Evolutionary conservation across 2,797 vertebrate genomes (phyloP), one percentile per base, ranked within the genome.

Genomic region (Parauchenoglanis punctatus): DNA sequence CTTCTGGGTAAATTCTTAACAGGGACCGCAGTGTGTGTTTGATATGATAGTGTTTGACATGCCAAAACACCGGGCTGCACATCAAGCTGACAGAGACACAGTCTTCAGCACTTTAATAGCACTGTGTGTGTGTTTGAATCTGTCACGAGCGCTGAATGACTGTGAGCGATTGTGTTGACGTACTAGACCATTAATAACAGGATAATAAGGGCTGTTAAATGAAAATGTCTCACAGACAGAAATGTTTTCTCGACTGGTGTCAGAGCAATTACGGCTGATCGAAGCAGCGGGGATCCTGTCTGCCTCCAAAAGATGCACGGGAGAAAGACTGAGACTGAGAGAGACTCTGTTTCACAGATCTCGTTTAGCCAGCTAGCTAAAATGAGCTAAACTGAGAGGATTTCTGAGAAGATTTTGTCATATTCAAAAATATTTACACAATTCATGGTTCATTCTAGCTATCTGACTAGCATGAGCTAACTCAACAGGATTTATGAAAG

Each of bases 31-130:
- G 87, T 90, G 86, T 92, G 89, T 91, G 13, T 90, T 90, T 95
- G 94, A 95, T 93, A 87, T 94, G 91, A 94, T 94, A 88, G 89
- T 92, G 93, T 91, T 86, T 92, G 92, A 93, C 92, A 89, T 93
- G 86, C 89, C 90, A 90, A 92, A 92, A 92, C 90, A 92, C 91
- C 83, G 89, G 88, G 87, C 88, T 91, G 93, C 93, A 95, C 92
- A 94, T 95, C 86, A 28, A 81, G 90, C 91, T 93, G 94, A 95
- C 93, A 89, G 89, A 87, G 67, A 90, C 91, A 93, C 93, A 94
- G 40, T 82, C 90, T 92, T 94, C 91, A 91, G 92, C 89, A 88
- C 91, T 93, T 91, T 91, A 84, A 76, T 87, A 86, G 49, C 73
- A 76, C 81, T 76, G 88, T 86, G 84, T 81, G 87, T 85, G 87